Base-by-base conservation (phyloP, 2,797 vertebrate genomes). In the Sylvia borin region DNA sequence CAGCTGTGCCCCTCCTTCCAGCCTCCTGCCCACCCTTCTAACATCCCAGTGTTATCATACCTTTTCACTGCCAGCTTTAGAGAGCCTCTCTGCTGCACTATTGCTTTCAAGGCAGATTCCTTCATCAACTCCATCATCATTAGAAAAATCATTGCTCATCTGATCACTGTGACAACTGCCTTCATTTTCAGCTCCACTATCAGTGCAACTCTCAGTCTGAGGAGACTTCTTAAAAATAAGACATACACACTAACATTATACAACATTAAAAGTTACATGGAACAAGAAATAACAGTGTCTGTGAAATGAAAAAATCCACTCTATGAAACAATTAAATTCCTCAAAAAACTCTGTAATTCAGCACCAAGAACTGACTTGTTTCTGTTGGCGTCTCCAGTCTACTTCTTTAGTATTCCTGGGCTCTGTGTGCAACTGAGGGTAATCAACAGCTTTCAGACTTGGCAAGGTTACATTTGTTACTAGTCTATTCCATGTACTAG, bases 111-210 rank as follows among this genome's bases (percentile, higher is more conserved):
- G 98, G 97, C 99, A 99, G 97, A 99, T 99, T 86, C 99, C 99
- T 97, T 99, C 99, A 93, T 99, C 99, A 77, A 99, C 98, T 66
- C 98, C 99, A 84, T 99, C 99, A 48, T 99, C 99, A 5, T 99
- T 99, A 95, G 99, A 99, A 98, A 99, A 99, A 97, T 99, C 99
- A 68, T 99, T 99, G 98, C 99, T 99, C 99, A 99, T 99, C 97
- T 99, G 99, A 98, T 99, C 99, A 67, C 99, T 99, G 98, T 99
- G 99, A 97, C 99, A 99, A 97, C 99, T 99, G 92, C 99, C 99
- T 98, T 99, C 99, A 90, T 99, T 99, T 97, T 99, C 99, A 31
- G 99, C 99, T 92, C 99, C 99, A 64, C 99, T 99, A 97, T 99
- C 99, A 85, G 99, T 99, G 97, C 99, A 99, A 97, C 99, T 99